phyloP scores from a whole-genome alignment of 2,113 vertebrate species.

The Acanthochromis polyacanthus region DNA sequence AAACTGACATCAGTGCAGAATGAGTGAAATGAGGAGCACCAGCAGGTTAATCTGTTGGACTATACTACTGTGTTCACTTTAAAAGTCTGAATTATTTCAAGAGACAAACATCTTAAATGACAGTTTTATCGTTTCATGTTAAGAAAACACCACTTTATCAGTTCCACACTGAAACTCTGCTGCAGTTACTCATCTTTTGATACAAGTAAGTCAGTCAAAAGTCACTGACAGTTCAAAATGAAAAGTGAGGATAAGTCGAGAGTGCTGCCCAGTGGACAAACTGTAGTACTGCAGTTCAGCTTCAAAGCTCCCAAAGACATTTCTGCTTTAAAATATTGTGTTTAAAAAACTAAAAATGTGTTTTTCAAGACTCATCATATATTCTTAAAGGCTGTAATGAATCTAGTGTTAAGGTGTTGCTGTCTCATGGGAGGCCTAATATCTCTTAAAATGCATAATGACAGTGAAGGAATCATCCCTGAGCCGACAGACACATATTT shows the following conservation, averaged over 20 bases:
- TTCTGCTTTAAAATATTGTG: background rate
- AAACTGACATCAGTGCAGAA: no score
- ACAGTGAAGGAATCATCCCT: no score
- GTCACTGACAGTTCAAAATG: background rate
- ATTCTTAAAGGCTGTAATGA: background rate
- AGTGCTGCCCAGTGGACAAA: slow-evolving; percentile 44
- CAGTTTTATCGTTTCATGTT: background rate
- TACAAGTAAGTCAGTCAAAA: background rate
- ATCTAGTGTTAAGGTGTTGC: background rate
- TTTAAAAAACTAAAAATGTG: no score
- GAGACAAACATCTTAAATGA: background rate
- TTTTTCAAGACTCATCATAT: no score
- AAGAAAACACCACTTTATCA: background rate
- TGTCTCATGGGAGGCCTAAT: no score
- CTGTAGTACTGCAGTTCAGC: slow-evolving; percentile 20
- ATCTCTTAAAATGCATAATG: no score
- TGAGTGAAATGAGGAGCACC: no score
- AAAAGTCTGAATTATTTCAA: background rate
- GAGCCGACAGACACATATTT: background rate
- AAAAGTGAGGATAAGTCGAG: slow-evolving; percentile 3
- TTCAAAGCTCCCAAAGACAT: background rate
- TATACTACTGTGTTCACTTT: no score
- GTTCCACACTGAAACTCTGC: background rate
- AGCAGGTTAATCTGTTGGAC: no score
- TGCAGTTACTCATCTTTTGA: background rate